Evolutionary conservation across 2,888 invertebrate genomes (phyloP).

Genomic region (Alcis repandata): DNA sequence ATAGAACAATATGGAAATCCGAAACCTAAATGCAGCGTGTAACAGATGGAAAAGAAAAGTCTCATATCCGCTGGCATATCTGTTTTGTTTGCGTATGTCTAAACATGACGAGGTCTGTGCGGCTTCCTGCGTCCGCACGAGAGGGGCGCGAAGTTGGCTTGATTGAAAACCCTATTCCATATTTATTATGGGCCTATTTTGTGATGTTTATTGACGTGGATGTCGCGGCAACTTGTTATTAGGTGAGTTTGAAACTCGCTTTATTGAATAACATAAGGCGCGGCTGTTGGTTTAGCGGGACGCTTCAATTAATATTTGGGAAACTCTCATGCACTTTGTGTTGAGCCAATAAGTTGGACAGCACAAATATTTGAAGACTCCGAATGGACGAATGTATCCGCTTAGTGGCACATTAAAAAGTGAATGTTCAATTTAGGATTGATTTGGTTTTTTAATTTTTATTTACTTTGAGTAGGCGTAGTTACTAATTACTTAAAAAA

Average conservation of each 20-base stretch:
- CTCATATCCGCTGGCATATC: slow-evolving; percentile 29
- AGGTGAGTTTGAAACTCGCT: slow-evolving; percentile 57
- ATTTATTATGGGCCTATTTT: slow-evolving; percentile 85
- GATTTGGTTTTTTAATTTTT: too few species aligned
- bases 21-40: slow-evolving; percentile 14
- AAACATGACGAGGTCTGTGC: slow-evolving; percentile 56
- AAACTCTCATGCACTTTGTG: slow-evolving; percentile 21
- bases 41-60: slow-evolving; percentile 24
- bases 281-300: slow-evolving; percentile 25
- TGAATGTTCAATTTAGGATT: too few species aligned
- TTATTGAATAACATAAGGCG: slow-evolving; percentile 58
- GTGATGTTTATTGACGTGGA: slow-evolving; percentile 81
- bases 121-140: slow-evolving; percentile 55
- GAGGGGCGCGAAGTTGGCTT: slow-evolving; percentile 79
- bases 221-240: slow-evolving; percentile 65
- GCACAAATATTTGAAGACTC: not conserved
- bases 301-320: slow-evolving; percentile 30
- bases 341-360: not conserved
- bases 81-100: slow-evolving; percentile 52
- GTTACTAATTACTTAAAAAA: too few species aligned
- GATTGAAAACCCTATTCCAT: slow-evolving; percentile 86
- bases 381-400: too few species aligned
- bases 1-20: not conserved
- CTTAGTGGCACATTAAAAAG: too few species aligned
- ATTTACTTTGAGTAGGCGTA: too few species aligned